Conservation (phyloP, 2,888 invertebrate species). For the Mystacides longicornis region DNA sequence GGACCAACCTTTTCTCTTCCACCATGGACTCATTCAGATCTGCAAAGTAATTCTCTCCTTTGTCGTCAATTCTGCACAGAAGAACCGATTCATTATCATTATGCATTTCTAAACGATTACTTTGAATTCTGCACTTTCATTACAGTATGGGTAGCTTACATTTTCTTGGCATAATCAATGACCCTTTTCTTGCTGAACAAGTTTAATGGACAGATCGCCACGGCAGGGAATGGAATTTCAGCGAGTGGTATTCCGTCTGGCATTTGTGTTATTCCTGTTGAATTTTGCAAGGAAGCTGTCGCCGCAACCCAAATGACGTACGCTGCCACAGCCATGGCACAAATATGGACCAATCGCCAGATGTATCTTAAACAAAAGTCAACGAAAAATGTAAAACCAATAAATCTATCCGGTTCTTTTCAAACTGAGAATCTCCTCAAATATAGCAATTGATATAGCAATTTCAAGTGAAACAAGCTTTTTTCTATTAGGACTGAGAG, state of each 20-base stretch:
- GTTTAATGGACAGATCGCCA: conserved; percentile 45
- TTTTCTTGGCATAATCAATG: conserved; percentile 11
- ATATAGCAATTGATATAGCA: too few species aligned
- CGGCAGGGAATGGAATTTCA: conserved; percentile 45
- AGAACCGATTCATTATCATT: too few species aligned
- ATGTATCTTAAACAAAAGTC: conserved; percentile 28
- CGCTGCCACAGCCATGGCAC: conserved; percentile 39
- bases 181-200: conserved; percentile 42
- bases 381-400: too few species aligned
- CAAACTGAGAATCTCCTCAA: too few species aligned
- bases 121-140: too few species aligned
- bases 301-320: conserved; percentile 38
- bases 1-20: conserved; percentile 33
- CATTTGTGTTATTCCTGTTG: conserved; percentile 33
- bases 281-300: conserved; percentile 40
- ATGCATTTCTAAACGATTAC: too few species aligned
- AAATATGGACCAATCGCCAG: conserved; percentile 39
- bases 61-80: too few species aligned
- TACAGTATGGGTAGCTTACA: too few species aligned
- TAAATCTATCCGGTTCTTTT: too few species aligned
- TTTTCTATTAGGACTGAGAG: too few species aligned
- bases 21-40: conserved; percentile 24
- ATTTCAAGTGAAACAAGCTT: too few species aligned
- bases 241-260: conserved; percentile 43
- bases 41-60: not conserved